Conservation (phyloP, 2,113 vertebrate genomes). For the Noturus placidus region DNA sequence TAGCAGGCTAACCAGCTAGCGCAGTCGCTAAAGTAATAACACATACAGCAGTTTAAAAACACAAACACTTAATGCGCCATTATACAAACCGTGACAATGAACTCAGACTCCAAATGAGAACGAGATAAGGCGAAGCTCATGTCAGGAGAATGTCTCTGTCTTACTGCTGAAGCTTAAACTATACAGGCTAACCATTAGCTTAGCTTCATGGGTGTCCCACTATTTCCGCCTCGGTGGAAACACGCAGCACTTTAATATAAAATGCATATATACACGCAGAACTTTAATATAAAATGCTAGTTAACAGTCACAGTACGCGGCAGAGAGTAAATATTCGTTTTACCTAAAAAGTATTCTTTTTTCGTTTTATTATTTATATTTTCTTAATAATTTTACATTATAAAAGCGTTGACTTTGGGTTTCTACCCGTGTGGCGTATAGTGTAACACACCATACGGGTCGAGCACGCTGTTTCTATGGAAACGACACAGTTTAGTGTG, state of each 20-base stretch:
- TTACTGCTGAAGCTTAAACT: not conserved
- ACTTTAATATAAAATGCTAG: too few relatives aligned
- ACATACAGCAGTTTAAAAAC: not conserved
- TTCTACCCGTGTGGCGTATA: constrained; percentile 42
- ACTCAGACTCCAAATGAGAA: not conserved
- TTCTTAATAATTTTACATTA: too few relatives aligned
- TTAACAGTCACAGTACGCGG: not conserved
- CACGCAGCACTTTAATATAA: not conserved
- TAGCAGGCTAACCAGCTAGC: not conserved
- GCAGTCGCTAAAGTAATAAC: not conserved
- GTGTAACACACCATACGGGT: not conserved
- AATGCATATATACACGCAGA: not conserved
- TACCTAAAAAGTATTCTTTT: accelerated
- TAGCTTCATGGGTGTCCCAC: not conserved
- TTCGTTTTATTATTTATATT: not conserved
- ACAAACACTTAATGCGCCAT: not conserved
- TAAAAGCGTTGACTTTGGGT: not conserved
- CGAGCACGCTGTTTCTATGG: constrained; percentile 63
- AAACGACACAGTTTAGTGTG: constrained; percentile 47
- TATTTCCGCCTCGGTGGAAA: not conserved
- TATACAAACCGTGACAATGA: constrained; percentile 4
- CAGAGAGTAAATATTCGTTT: not conserved
- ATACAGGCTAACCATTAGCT: not conserved
- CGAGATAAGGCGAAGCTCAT: constrained; percentile 15
- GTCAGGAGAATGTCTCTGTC: not conserved